phyloP scores from a whole-genome alignment of 2,888 invertebrate genomes.

The Amblyteles armatorius region DNA sequence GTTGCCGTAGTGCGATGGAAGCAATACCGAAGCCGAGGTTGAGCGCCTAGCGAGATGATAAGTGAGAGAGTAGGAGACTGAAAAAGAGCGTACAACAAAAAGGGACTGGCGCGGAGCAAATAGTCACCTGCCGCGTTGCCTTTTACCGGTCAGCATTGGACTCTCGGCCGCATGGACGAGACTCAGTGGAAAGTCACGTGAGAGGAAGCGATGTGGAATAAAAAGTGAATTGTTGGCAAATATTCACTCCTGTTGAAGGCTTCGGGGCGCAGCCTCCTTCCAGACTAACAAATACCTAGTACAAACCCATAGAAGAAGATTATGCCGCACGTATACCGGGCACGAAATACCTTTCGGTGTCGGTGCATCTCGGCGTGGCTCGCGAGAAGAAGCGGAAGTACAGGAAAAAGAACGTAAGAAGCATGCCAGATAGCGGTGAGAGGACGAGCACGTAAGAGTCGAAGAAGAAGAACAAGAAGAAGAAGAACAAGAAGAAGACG shows the following conservation, averaged over 20 bases:
- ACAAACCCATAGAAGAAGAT: neutral
- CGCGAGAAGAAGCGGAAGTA: slow-evolving; percentile 62
- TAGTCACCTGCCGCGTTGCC: slow-evolving; percentile 58
- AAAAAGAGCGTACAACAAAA: slow-evolving; percentile 32
- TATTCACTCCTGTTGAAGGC: slow-evolving; percentile 34
- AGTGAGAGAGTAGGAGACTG: slow-evolving; percentile 39
- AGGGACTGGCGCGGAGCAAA: slow-evolving; percentile 38
- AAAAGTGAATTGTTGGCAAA: slow-evolving; percentile 43
- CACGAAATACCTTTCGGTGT: slow-evolving; percentile 4
- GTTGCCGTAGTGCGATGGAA: slow-evolving; percentile 8
- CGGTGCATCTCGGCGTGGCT: slow-evolving; percentile 11
- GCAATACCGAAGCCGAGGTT: slow-evolving; percentile 13
- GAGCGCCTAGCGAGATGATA: slow-evolving; percentile 36
- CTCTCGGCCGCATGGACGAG: slow-evolving; percentile 8
- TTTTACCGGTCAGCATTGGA: slow-evolving; percentile 15
- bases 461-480: slow-evolving; percentile 4
- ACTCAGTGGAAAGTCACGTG: slow-evolving; percentile 48
- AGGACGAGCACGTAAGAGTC: slow-evolving; percentile 19
- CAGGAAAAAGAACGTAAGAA: slow-evolving; percentile 58
- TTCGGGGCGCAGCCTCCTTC: neutral
- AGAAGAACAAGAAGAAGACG: slow-evolving; percentile 1
- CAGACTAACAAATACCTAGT: slow-evolving; percentile 8
- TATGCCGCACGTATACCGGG: neutral
- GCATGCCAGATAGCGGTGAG: slow-evolving; percentile 53
- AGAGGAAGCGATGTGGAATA: slow-evolving; percentile 20